Evolutionary conservation across 2,113 vertebrate genomes (phyloP).

Genomic region (Calonectris borealis): DNA sequence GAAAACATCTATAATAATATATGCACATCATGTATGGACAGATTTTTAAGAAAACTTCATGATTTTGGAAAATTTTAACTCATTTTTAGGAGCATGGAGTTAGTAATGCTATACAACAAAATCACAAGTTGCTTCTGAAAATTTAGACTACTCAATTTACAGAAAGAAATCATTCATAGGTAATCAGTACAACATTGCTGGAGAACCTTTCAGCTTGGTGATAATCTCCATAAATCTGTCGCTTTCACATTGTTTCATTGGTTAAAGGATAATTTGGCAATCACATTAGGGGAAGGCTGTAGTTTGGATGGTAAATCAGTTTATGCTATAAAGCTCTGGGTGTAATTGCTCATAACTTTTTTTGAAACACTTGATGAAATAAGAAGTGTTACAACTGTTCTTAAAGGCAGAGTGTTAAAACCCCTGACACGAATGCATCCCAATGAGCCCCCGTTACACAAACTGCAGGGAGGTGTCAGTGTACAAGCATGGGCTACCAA

Average conservation of each 20-base stretch:
- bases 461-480: neutral
- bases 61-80: neutral
- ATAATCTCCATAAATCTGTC: neutral
- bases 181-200: neutral
- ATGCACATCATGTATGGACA: neutral
- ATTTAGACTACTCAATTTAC: neutral
- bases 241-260: neutral
- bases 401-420: neutral
- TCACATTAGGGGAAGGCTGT: neutral
- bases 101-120: neutral
- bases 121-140: neutral
- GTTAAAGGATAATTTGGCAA: neutral
- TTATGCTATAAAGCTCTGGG: neutral
- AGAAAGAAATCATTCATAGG: neutral
- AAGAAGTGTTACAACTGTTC: neutral
- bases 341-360: neutral
- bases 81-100: neutral
- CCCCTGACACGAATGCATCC: neutral
- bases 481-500: accelerated
- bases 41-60: neutral
- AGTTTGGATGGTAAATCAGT: neutral
- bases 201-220: neutral
- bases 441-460: accelerated
- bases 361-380: neutral
- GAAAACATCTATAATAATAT: neutral